phyloP scores from a whole-genome alignment of 2,113 vertebrate species.

The Eupsittula cactorum region DNA sequence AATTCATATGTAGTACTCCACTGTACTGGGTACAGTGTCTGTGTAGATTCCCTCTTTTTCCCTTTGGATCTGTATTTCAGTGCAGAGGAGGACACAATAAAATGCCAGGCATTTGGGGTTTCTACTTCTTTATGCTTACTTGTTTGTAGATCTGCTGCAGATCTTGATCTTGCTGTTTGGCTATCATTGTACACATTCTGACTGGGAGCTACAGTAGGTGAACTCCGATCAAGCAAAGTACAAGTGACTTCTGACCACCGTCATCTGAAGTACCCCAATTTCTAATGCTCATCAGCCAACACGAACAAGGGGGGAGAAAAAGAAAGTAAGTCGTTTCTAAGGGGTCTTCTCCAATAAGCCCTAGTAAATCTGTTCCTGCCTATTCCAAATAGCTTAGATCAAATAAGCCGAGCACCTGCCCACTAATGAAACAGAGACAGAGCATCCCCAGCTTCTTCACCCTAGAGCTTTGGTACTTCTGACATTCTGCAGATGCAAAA shows the following conservation, averaged over 20 bases:
- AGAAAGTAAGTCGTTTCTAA: background rate
- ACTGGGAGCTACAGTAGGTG: background rate
- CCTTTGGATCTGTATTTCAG: background rate
- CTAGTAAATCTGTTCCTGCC: background rate
- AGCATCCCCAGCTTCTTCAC: background rate
- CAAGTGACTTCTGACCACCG: accelerated
- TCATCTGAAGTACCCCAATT: background rate
- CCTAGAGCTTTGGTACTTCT: background rate
- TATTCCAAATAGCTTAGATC: background rate
- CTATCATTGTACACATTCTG: background rate
- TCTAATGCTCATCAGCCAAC: background rate
- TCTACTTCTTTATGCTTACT: background rate
- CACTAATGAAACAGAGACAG: background rate
- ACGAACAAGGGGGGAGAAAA: background rate
- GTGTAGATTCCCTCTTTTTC: background rate
- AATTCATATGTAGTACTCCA: background rate
- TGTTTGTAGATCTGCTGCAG: background rate
- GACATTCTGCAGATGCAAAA: background rate
- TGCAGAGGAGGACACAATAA: background rate
- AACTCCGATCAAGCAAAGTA: background rate
- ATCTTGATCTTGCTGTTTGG: background rate
- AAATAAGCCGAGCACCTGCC: background rate
- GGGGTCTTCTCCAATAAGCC: background rate
- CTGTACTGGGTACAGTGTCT: background rate
- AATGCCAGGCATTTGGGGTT: background rate